Base-by-base conservation (phyloP, 2,888 invertebrate genomes). In the Smittia aterrima region DNA sequence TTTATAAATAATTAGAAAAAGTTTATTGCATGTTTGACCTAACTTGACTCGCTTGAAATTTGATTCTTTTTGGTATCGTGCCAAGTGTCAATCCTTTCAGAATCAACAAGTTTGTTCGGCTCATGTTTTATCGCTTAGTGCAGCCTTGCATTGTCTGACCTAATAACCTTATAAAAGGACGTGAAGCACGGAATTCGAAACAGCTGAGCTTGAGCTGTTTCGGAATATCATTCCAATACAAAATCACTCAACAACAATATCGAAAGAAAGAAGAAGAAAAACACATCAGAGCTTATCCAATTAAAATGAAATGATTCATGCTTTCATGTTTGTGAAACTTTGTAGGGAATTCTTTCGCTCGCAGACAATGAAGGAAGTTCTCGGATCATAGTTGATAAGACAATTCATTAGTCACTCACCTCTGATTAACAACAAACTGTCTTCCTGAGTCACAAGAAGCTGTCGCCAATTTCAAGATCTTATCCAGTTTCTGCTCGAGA, bases 391-490 rank as follows among this genome's bases (percentile, higher is more conserved):
- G 3, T 2, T 64, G 16, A 24, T 58, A 58, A 27, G 27, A 64
- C 3, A 25, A 11, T 58, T 18, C 2, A 4, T 53, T 6, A 1
- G 47, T 74, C 32, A 78, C 83, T 84, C 84, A 96, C 96, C 94
- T 93, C 86, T 96, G 96, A 82, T 96, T 92, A 81, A 89, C 91
- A 80, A 95, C 91, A 86, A 93, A 96, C 78, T 89, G 88, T 86
- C 96, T 96, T 77, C 97, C 97, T 76, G 92, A 88, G 79, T 97
- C 96, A 77, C 96, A 90, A 90, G 96, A 96, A 77, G 89, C 85
- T 79, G 90, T 90, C 83, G 96, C 95, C 79, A 92, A 88, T 84
- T 96, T 96, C 75, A 97, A 86, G 80, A 95, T 94, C 87, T 93
- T 95, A 79, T 96, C 96, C 77, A 96, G 84, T 81, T 92, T 92